Evolutionary conservation across 2,888 invertebrate species (phyloP).

Genomic region (Netelia virgata): DNA sequence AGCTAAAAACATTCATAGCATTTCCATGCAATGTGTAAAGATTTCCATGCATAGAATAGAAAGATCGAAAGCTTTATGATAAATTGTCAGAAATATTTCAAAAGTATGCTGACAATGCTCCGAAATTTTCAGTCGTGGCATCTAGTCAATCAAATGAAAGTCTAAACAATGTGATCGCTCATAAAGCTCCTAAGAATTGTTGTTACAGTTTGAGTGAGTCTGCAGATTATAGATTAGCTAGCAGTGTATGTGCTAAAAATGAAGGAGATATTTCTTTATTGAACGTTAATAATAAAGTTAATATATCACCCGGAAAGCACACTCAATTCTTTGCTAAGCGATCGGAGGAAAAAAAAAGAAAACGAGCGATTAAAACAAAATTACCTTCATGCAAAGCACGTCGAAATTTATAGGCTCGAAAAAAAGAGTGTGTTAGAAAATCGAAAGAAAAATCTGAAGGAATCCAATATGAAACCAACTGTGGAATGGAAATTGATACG

Average conservation of each 20-base stretch:
- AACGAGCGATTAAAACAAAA: conserved; percentile 52
- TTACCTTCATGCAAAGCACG: conserved; percentile 52
- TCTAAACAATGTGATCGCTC: conserved; percentile 72
- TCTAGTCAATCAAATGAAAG: conserved; percentile 71
- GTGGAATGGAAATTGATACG: conserved; percentile 59
- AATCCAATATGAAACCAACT: conserved; percentile 68
- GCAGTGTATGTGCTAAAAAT: conserved; percentile 50
- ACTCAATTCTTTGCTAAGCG: conserved; percentile 16
- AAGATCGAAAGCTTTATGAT: conserved; percentile 33
- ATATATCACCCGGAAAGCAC: conserved; percentile 32
- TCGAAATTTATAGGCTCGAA: conserved; percentile 48
- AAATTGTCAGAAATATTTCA: conserved; percentile 54
- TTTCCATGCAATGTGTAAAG: conserved; percentile 58
- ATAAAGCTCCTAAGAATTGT: conserved; percentile 70
- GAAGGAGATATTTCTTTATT: conserved; percentile 53
- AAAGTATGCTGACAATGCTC: conserved; percentile 68
- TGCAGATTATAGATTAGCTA: conserved; percentile 54
- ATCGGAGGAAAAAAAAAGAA: conserved; percentile 16
- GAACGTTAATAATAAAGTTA: conserved; percentile 33
- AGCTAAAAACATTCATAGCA: conserved; percentile 47
- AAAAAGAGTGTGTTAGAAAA: conserved; percentile 49
- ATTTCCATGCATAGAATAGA: conserved; percentile 24
- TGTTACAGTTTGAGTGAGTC: conserved; percentile 55
- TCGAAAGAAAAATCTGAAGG: conserved; percentile 61
- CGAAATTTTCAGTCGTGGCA: conserved; percentile 66